Evolutionary conservation across 2,888 invertebrate species (phyloP), one percentile per base, ranked within the genome.

Genomic region (Acleris literana): DNA sequence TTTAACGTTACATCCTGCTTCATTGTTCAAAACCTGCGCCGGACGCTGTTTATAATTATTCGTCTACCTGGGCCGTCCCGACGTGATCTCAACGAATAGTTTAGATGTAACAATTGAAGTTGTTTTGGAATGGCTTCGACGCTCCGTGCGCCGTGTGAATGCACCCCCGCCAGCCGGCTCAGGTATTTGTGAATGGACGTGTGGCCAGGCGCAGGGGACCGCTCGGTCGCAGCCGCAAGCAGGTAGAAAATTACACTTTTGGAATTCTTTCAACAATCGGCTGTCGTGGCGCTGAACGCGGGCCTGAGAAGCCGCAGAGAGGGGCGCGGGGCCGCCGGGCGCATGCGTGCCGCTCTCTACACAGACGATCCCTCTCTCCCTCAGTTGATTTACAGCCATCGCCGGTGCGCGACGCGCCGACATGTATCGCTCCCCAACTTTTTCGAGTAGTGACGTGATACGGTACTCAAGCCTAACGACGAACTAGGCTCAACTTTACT

Each of bases 361-460:
- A 81, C 85, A 84, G 85, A 84, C 88, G 82, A 87, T 85, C 83
- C 87, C 85, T 88, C 90, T 86, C 86, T 85, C 88, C 66, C 62
- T 90, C 90, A 92, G 92, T 92, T 87, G 85, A 86, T 84, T 83
- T 81, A 80, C 78, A 86, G 79, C 79, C 86, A 85, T 77, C 87
- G 88, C 86, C 88, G 76, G 89, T 82, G 81, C 81, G 86, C 77
- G 86, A 87, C 76, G 94, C 93, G 81, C 88, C 94, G 87, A 95
- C 96, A 90, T 97, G 97, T 77, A 93, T 94, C 79, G 86, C 76
- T 84, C 81, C 78, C 84, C 85, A 90, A 91, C 90, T 90, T 91
- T 92, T 90, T 88, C 92, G 92, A 90, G 89, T 83, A 90, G 92
- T 91, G 92, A 92, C 88, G 91, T 92, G 89, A 90, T 92, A 85